Conservation (phyloP, 2,888 invertebrate genomes). For the Latrodectus elegans region DNA sequence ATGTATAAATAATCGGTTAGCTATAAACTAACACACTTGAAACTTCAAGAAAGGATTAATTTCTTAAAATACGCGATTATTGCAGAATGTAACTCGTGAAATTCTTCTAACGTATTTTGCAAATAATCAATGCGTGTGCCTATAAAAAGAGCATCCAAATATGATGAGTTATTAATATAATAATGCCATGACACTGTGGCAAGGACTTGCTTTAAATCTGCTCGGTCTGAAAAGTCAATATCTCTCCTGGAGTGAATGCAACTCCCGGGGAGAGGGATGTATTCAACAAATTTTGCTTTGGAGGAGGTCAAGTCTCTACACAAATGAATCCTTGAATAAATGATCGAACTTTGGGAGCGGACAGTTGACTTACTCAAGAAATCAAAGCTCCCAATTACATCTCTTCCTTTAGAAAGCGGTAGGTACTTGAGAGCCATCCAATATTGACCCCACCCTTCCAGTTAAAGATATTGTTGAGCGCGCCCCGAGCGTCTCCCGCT, state of each 20-base stretch:
- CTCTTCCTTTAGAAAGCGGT: conserved; percentile 56
- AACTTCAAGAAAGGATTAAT: no score
- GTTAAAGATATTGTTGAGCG: conserved; percentile 60
- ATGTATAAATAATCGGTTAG: no score
- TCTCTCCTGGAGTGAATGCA: not conserved
- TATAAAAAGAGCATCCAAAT: no score
- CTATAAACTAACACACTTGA: no score
- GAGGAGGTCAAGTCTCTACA: conserved; percentile 65
- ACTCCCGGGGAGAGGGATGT: conserved; percentile 10
- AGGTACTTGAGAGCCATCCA: conserved; percentile 55
- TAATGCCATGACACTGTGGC: no score
- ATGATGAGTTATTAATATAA: no score
- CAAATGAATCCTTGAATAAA: conserved; percentile 68
- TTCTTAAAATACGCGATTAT: no score
- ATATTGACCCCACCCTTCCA: conserved; percentile 61
- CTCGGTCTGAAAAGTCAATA: no score
- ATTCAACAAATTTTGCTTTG: conserved; percentile 63
- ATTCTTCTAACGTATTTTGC: no score
- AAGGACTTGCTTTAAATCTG: no score
- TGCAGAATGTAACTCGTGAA: no score
- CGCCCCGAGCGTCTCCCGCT: conserved; percentile 55
- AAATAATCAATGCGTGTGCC: no score
- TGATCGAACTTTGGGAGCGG: conserved; percentile 63
- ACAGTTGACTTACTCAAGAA: conserved; percentile 66
- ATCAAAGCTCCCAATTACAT: conserved; percentile 69